A percentile compares a stretch with the other conserved stretches of the same genome.
phyloP scores from a whole-genome alignment of 2,888 invertebrate genomes.

The Sturmia bella region DNA sequence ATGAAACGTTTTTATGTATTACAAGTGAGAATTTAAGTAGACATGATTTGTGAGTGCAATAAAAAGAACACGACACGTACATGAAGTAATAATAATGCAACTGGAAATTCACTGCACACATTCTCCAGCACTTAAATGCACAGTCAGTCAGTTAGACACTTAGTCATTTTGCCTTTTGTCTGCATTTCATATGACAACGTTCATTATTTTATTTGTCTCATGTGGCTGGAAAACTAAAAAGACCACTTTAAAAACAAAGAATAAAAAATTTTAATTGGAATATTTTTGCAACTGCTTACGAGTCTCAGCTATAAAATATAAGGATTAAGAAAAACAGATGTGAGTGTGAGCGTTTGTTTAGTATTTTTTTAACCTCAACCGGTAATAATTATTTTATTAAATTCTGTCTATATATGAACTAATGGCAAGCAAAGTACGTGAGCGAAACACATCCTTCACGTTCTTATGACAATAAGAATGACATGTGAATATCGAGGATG shows the following conservation, averaged over 20 bases:
- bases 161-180: slow-evolving; percentile 58
- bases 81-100: slow-evolving; percentile 36
- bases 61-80: slow-evolving; percentile 47
- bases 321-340: too few relatives aligned
- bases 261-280: background rate
- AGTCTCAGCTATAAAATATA: too few relatives aligned
- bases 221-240: slow-evolving; percentile 52
- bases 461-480: too few relatives aligned
- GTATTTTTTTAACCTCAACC: too few relatives aligned
- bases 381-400: too few relatives aligned
- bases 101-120: background rate
- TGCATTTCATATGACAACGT: slow-evolving; percentile 60
- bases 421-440: too few relatives aligned
- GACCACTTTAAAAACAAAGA: slow-evolving; percentile 34
- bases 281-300: background rate
- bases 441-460: too few relatives aligned
- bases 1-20: slow-evolving; percentile 45
- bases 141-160: slow-evolving; percentile 21
- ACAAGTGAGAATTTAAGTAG: slow-evolving; percentile 60
- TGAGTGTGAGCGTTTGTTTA: too few relatives aligned
- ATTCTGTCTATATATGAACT: too few relatives aligned
- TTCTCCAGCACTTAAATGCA: slow-evolving; percentile 10
- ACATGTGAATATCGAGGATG: too few relatives aligned
- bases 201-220: slow-evolving; percentile 66
- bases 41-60: slow-evolving; percentile 51